Conservation (phyloP, 35 echinoderm and acorn worm species). For the Eucidaris tribuloides region DNA sequence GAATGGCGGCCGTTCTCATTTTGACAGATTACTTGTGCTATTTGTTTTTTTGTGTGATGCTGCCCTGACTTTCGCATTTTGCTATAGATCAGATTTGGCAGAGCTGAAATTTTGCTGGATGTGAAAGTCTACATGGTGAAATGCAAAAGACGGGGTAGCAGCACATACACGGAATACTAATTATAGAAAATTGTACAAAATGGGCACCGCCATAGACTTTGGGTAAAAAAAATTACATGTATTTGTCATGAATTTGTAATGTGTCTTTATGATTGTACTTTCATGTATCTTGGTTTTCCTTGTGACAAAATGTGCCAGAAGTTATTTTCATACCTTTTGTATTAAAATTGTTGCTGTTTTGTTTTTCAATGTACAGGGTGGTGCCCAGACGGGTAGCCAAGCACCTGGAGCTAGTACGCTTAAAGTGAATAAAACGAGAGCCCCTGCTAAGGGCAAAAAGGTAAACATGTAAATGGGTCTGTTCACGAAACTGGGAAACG, state of each 20-base stretch:
- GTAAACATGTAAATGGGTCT: constrained; percentile 9
- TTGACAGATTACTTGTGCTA: too few species aligned
- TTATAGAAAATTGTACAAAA: too few species aligned
- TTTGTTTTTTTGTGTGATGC: too few species aligned
- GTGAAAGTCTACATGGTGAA: too few species aligned
- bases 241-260: background rate
- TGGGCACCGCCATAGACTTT: background rate
- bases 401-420: constrained; percentile 57
- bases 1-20: too few species aligned
- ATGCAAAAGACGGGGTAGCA: too few species aligned
- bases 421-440: constrained; percentile 71
- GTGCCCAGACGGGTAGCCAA: constrained; percentile 11
- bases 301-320: background rate
- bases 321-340: background rate
- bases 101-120: too few species aligned
- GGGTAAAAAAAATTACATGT: background rate
- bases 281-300: background rate
- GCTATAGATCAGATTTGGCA: too few species aligned
- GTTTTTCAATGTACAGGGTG: background rate
- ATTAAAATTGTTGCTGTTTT: background rate
- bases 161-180: too few species aligned
- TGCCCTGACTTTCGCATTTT: too few species aligned
- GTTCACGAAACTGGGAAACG: too few species aligned
- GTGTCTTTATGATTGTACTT: background rate
- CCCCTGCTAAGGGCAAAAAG: constrained; percentile 19